A percentile compares a stretch with the other conserved stretches of the same genome.
Evolutionary conservation across 2,888 invertebrate species (phyloP).

Genomic region (Aproaerema taeniolella): DNA sequence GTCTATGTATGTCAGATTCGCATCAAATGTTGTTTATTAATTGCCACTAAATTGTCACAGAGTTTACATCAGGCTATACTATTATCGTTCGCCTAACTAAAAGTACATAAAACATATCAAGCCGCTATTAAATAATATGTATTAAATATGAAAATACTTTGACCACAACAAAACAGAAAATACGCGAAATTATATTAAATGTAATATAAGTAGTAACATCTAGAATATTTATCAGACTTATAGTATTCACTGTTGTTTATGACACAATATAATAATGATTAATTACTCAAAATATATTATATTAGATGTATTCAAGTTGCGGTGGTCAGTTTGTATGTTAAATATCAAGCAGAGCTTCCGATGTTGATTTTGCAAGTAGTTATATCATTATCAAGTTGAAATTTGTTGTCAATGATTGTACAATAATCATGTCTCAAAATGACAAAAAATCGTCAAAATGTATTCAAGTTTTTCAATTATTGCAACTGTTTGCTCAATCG

Average conservation of each 20-base stretch:
- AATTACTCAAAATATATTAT: no score
- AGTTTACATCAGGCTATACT: no score
- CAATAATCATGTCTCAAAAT: constrained; percentile 56
- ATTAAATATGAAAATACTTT: constrained; percentile 18
- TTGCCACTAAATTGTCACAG: no score
- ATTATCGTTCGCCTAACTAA: constrained; percentile 49
- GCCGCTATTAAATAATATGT: constrained; percentile 41
- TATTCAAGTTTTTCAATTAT: constrained; percentile 49
- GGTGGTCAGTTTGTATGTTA: no score
- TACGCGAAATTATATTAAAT: no score
- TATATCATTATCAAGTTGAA: constrained; percentile 35
- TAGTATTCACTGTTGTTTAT: no score
- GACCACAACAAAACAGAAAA: no score
- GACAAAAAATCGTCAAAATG: constrained; percentile 43
- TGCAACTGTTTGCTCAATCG: constrained; percentile 66
- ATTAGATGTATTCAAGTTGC: no score
- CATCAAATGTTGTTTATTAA: no score
- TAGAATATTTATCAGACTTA: background rate
- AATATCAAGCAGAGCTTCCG: constrained; percentile 53
- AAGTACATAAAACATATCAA: constrained; percentile 75
- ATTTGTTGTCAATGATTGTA: constrained; percentile 32
- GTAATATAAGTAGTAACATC: background rate
- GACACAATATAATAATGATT: no score
- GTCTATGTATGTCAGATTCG: no score
- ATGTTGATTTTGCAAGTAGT: constrained; percentile 59